A percentile compares a stretch with the other conserved stretches of the same genome.
These are phyloP conservation scores for Cyclura pinguis DNA, from an alignment of 2,797 vertebrate genomes.

Conservation along the genomic window DNA sequence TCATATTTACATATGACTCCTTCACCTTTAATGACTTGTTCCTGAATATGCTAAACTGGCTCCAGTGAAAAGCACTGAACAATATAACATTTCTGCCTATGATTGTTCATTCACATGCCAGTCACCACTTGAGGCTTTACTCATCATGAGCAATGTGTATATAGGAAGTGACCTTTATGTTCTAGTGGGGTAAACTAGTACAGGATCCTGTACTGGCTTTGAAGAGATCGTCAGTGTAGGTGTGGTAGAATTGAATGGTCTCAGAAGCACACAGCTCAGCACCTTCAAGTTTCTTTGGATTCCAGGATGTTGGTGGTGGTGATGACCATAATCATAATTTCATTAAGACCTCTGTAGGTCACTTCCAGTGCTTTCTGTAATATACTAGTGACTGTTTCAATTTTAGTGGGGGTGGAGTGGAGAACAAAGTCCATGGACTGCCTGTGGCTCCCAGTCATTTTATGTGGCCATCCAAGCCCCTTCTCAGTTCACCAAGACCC, in stretches of 20 bases:
- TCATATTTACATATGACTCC: not conserved
- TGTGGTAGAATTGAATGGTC: too few species aligned
- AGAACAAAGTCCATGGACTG: too few species aligned
- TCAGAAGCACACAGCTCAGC: too few species aligned
- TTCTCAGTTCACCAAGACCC: too few species aligned
- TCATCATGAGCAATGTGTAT: too few species aligned
- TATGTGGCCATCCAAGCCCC: too few species aligned
- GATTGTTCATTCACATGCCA: not conserved
- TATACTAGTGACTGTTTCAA: slow-evolving; percentile 26
- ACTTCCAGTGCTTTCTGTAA: slow-evolving; percentile 15
- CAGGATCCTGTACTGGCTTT: not conserved
- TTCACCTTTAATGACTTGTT: not conserved
- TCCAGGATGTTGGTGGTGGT: too few species aligned
- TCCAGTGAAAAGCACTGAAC: not conserved
- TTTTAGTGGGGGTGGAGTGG: not conserved
- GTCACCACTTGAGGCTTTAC: too few species aligned
- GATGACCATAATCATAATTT: too few species aligned
- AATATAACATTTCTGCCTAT: not conserved
- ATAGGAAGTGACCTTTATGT: not conserved
- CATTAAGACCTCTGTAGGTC: not conserved
- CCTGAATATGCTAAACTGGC: not conserved
- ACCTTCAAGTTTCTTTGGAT: too few species aligned
- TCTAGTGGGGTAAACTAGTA: not conserved
- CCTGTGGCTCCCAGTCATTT: too few species aligned
- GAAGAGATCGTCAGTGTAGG: too few species aligned